Evolutionary conservation across 2,113 vertebrate species (phyloP).

Genomic region (Tyrannus savana): DNA sequence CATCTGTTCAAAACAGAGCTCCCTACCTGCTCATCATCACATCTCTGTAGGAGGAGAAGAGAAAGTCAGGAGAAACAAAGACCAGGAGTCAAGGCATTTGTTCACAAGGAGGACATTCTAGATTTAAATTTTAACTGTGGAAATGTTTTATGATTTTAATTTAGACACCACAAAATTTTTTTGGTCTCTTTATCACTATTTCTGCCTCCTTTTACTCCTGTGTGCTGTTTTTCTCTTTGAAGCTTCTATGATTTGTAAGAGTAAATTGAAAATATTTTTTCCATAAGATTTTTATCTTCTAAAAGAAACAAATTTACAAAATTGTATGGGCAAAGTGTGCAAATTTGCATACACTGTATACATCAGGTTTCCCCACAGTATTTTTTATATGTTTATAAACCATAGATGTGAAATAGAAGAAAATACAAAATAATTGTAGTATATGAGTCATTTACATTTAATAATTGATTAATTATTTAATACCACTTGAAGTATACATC

Average conservation of each 20-base stretch:
- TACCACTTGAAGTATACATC: conserved; percentile 61
- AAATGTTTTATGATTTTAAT: background rate
- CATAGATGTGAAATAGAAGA: background rate
- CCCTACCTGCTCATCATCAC: background rate
- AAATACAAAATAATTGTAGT: background rate
- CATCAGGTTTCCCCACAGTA: accelerated
- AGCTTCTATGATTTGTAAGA: background rate
- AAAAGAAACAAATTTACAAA: background rate
- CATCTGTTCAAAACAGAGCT: background rate
- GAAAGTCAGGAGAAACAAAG: background rate
- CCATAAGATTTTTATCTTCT: background rate
- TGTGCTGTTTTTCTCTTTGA: background rate
- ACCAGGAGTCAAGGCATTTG: background rate
- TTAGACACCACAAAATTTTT: background rate
- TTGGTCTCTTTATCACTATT: background rate
- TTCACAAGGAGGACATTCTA: background rate
- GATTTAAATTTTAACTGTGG: background rate
- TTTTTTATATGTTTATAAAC: background rate
- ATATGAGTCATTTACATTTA: conserved; percentile 41
- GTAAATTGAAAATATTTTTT: background rate
- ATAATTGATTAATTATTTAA: background rate
- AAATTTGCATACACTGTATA: background rate
- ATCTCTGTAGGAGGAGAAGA: background rate
- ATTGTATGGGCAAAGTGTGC: background rate
- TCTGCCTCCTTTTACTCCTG: background rate